Percentiles rank a stretch among this genome's conserved stretches.
Conservation (phyloP, 2,113 vertebrate species). For the Condylura cristata region DNA sequence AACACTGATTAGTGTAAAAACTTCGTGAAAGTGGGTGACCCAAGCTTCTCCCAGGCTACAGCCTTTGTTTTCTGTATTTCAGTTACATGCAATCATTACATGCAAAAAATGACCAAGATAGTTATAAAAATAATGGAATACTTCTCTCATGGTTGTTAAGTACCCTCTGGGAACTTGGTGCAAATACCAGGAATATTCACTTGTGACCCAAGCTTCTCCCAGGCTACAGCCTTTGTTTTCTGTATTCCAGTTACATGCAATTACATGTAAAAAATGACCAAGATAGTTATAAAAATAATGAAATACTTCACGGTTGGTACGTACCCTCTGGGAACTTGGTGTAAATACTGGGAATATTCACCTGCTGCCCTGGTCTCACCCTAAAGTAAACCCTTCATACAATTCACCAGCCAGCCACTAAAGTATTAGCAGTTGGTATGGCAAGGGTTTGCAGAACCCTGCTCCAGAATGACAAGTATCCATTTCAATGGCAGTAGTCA, state of each 20-base stretch:
- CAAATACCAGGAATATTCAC: background rate
- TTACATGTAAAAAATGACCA: background rate
- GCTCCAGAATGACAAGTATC: background rate
- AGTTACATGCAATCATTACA: background rate
- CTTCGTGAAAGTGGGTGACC: background rate
- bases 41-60: background rate
- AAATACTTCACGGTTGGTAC: background rate
- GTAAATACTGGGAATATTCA: background rate
- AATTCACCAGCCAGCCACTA: background rate
- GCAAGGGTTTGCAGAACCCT: background rate
- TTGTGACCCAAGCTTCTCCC: background rate
- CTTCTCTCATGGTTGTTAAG: background rate
- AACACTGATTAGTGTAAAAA: background rate
- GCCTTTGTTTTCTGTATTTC: background rate
- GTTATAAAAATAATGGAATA: background rate
- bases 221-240: background rate
- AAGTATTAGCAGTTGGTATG: too few relatives aligned
- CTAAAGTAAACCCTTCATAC: background rate
- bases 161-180: fast-evolving
- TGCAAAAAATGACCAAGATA: background rate
- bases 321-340: background rate
- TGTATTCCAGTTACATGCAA: background rate
- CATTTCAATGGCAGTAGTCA: background rate
- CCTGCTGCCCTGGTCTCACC: background rate
- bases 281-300: background rate